Percentiles rank a stretch among this genome's conserved stretches.
phyloP scores from a whole-genome alignment of 2,797 vertebrate genomes.

The Pygocentrus nattereri region DNA sequence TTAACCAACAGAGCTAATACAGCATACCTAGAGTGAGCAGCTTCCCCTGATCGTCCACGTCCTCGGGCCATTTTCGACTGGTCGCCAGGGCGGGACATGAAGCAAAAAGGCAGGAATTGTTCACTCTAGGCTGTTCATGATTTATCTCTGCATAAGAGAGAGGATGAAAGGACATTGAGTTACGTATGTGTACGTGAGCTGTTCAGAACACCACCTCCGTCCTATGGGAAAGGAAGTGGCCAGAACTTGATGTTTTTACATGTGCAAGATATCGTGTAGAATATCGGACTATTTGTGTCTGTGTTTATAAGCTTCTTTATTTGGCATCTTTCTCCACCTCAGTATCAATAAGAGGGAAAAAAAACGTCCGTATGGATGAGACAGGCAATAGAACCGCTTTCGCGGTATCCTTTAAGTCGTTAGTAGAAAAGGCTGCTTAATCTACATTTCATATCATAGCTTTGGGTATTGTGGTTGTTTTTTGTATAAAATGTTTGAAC shows the following conservation, averaged over 20 bases:
- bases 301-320: slow-evolving; percentile 24
- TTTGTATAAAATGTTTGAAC: slow-evolving; percentile 37
- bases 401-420: slow-evolving; percentile 17
- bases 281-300: slow-evolving; percentile 32
- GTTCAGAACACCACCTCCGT: slow-evolving; percentile 26
- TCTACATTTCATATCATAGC: slow-evolving; percentile 46
- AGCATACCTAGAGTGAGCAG: slow-evolving; percentile 37
- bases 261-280: slow-evolving; percentile 37
- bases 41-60: slow-evolving; percentile 22
- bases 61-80: slow-evolving; percentile 9
- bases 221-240: slow-evolving; percentile 27
- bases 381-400: slow-evolving; percentile 54
- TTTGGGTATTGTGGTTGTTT: slow-evolving; percentile 48
- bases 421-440: slow-evolving; percentile 49
- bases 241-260: slow-evolving; percentile 40
- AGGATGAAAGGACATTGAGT: neutral
- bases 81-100: neutral
- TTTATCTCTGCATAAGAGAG: slow-evolving; percentile 10
- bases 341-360: slow-evolving; percentile 26
- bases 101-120: slow-evolving; percentile 3
- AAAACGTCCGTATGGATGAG: slow-evolving; percentile 32
- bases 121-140: slow-evolving; percentile 17
- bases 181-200: slow-evolving; percentile 15
- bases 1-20: slow-evolving; percentile 75
- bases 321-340: slow-evolving; percentile 25